Conservation (phyloP, 2,888 invertebrate genomes). For the Tinea semifulvella region DNA sequence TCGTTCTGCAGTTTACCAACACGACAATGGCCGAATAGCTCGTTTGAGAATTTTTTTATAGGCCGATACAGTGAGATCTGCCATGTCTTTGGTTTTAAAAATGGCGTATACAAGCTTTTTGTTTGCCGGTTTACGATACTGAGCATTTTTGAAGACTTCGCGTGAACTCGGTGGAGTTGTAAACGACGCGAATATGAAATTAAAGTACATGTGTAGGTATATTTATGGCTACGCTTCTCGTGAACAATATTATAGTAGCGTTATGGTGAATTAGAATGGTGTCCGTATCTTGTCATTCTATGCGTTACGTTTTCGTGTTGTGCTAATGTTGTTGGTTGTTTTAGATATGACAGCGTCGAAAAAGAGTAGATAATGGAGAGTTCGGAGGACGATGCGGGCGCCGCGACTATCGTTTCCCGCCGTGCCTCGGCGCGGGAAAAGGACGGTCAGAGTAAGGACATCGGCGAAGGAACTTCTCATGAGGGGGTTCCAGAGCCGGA, state of each 20-base stretch:
- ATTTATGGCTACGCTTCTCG: conserved; percentile 56
- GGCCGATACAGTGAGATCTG: conserved; percentile 61
- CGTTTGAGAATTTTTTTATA: conserved; percentile 63
- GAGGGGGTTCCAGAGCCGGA: conserved; percentile 19
- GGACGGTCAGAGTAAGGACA: conserved; percentile 16
- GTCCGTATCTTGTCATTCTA: conserved; percentile 63
- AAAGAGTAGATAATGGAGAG: conserved; percentile 67
- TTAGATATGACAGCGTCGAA: conserved; percentile 63
- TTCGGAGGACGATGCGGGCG: conserved; percentile 65
- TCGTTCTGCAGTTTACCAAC: conserved; percentile 66
- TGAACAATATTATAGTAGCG: conserved; percentile 59
- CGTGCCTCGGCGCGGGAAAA: conserved; percentile 65
- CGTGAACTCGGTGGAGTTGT: conserved; percentile 45
- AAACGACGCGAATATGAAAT: conserved; percentile 64
- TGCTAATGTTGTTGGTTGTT: conserved; percentile 63
- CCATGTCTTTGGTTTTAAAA: conserved; percentile 69
- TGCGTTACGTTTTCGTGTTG: conserved; percentile 60
- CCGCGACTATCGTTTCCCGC: conserved; percentile 63
- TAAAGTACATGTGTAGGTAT: conserved; percentile 65
- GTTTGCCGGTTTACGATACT: conserved; percentile 68
- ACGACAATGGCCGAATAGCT: conserved; percentile 67
- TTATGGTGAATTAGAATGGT: conserved; percentile 68
- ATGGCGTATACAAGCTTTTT: conserved; percentile 71
- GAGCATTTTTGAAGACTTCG: conserved; percentile 55
- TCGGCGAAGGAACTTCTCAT: background rate